Base-by-base conservation (phyloP, 2,113 vertebrate species). In the Heterotilapia buettikoferi region DNA sequence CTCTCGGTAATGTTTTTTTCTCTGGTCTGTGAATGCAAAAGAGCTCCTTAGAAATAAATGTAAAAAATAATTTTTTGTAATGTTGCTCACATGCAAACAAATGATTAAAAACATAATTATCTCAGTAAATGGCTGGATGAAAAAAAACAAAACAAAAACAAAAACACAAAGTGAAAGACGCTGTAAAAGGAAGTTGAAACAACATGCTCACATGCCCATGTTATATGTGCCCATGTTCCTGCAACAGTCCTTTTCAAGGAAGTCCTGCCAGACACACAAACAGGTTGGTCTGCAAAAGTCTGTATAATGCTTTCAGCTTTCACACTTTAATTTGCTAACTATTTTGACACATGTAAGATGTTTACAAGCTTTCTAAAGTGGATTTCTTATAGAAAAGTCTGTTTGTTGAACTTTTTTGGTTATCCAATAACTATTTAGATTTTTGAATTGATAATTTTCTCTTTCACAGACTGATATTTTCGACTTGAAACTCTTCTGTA, bases 311-410 rank as follows among this genome's bases (percentile, higher is more conserved):
- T 59, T 59, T 59, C 57, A 6, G 56, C 57, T 61, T 57, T 57
- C 21, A 14, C 54, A 26, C 2, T 26, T 61, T 18, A 59, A 59
- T 59, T 59, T 59, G 26, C 56, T 0, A 59, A 61, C 26, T 31
- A 31, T 61, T 61, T 61, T 61, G 14, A 18, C 26, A 31, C 2
- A 61, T 0, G 57, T 1, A 61, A 0, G 3, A 31, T 2, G 26
- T 61, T 61, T 61, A 31, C 26, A 61, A 61, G 8, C 57, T 61
- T 61, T 61, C 26, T 61, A 61, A 4, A 61, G 14, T 61, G 57
- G 26, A 63, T 63, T 63, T 33, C 2, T 33, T 33, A 0, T 63
- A 3, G 9, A 63, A 10, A 6, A 19, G 2, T 33, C 16, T 63
- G 1, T 33, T 63, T 63, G 59, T 33, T 63, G 0, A 33, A 33